Percentiles rank a stretch among this genome's conserved stretches.
These are phyloP conservation scores for Helarctos malayanus DNA, from an alignment of 2,797 vertebrate genomes.

Conservation along the genomic window DNA sequence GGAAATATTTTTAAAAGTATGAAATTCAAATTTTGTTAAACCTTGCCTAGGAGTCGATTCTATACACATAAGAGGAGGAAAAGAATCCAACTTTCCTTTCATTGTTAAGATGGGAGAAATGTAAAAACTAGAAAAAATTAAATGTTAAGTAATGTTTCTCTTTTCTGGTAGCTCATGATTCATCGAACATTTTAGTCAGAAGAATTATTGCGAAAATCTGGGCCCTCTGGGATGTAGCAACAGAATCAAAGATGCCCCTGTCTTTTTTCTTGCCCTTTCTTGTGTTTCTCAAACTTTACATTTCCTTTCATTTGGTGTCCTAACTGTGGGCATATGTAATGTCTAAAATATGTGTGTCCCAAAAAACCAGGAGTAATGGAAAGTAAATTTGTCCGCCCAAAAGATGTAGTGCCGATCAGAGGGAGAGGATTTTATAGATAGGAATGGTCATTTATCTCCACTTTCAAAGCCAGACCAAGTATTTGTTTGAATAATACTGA, in stretches of 20 bases:
- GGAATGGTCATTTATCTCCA: not conserved
- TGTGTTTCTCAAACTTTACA: conserved; percentile 16
- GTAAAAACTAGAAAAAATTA: conserved; percentile 33
- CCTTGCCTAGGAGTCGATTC: not conserved
- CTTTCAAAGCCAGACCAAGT: conserved; percentile 1
- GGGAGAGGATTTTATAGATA: not conserved
- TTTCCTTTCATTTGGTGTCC: not conserved
- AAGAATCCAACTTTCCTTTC: not conserved
- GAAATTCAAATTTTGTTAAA: conserved; percentile 40
- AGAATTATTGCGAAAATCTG: not conserved
- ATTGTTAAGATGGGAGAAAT: conserved; percentile 15
- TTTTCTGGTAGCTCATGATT: not conserved
- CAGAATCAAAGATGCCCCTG: not conserved
- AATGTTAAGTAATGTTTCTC: not conserved
- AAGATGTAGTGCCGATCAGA: conserved; percentile 30
- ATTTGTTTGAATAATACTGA: not conserved
- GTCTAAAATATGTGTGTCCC: not conserved
- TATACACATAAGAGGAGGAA: not conserved
- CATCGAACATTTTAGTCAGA: not conserved
- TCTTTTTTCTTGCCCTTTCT: not conserved
- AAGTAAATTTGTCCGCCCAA: not conserved
- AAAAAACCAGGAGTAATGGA: not conserved
- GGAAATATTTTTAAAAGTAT: conserved; percentile 22
- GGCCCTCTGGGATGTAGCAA: not conserved
- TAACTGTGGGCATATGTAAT: not conserved